Evolutionary conservation across 2,888 invertebrate genomes (phyloP).

Genomic region (Hypomecis punctinalis): DNA sequence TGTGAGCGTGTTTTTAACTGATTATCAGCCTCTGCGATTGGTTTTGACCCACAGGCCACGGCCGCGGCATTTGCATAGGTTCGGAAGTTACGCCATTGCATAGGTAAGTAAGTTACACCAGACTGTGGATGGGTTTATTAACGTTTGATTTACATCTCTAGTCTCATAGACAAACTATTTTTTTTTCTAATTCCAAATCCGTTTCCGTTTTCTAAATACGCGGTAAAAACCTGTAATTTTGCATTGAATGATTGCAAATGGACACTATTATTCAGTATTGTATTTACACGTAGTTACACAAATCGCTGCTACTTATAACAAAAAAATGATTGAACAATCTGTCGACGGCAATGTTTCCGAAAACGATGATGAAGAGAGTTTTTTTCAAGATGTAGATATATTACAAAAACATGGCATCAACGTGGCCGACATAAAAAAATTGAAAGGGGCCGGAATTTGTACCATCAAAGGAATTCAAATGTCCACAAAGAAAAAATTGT

Average conservation of each 20-base stretch:
- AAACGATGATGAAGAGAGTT: constrained; percentile 87
- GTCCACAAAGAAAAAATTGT: constrained; percentile 90
- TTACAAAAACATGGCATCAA: constrained; percentile 86
- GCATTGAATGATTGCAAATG: neutral
- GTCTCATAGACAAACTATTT: constrained; percentile 2
- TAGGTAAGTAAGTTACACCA: no score
- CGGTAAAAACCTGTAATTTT: constrained; percentile 37
- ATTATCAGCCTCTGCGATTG: no score
- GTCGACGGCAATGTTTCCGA: constrained; percentile 77
- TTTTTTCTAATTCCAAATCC: neutral
- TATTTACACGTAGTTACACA: neutral
- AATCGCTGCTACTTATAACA: neutral
- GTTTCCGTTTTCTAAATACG: constrained; percentile 21
- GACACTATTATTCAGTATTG: no score
- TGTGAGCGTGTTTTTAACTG: no score
- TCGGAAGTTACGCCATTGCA: no score
- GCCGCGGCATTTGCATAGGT: no score
- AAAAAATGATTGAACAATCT: constrained; percentile 70
- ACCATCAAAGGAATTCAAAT: constrained; percentile 93
- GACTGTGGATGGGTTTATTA: no score
- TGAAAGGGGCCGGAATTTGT: constrained; percentile 91
- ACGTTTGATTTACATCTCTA: neutral
- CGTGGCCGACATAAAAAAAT: constrained; percentile 90
- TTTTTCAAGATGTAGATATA: constrained; percentile 91
- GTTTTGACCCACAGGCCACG: no score